Evolutionary conservation across 2,888 invertebrate genomes (phyloP), one percentile per base, ranked within the genome.

Genomic region (Geotrupes spiniger): DNA sequence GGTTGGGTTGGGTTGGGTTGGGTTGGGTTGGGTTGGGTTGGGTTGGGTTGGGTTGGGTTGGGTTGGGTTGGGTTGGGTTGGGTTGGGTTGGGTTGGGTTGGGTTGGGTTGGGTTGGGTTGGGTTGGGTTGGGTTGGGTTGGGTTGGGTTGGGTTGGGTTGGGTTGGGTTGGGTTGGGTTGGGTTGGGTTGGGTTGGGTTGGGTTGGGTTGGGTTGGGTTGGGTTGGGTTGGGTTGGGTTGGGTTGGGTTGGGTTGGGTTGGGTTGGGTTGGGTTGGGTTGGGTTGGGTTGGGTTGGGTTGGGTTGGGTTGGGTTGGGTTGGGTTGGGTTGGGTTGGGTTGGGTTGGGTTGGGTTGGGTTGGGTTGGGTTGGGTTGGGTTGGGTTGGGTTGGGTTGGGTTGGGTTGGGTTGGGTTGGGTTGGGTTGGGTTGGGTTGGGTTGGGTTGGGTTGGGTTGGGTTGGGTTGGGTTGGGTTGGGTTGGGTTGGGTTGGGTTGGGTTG

Each of bases 271-370:
- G 27, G 43, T 28, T 49, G 46, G 46, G 48, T 33, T 50, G 25
- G 27, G 47, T 43, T 49, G 36, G 37, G 50, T 36, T 49, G 46
- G 25, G 50, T 43, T 49, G 36, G 15, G 47, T 37, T 50, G 36
- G 46, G 31, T 15, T 38, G 27, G 17, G 36, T 8, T 33, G 9
- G 11, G 36, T 8, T 33, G 9, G 36, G 36, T 8, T 33, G 9
- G 17, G 38, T 11, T 38, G 8, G 12, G 38, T 8, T 38, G 8
- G 38, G 12, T 8, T 38, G 8, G 38, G 38, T 11, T 38, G 9
- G 38, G 38, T 11, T 38, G 8, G 38, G 38, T 11, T 38, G 9
- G 38, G 38, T 11, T 38, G 8, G 38, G 38, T 11, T 38, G 9
- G 38, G 38, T 11, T 38, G 9, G 38, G 38, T 11, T 38, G 9